These are phyloP conservation scores for Gonioctena quinquepunctata DNA, from an alignment of 1,140 invertebrate genomes.

Conservation along the genomic window DNA sequence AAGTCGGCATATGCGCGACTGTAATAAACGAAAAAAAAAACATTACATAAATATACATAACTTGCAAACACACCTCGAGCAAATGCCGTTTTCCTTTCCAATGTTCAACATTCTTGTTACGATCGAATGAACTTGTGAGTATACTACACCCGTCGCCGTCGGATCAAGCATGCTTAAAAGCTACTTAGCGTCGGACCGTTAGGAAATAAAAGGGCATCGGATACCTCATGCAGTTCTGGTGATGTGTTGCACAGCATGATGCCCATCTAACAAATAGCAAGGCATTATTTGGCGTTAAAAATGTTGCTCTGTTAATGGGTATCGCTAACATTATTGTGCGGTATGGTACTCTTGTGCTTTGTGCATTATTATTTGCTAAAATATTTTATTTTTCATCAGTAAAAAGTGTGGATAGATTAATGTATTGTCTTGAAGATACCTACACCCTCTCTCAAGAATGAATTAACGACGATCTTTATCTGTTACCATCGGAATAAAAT, in stretches of 20 bases:
- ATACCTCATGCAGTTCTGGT: conserved; percentile 29
- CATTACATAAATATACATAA: neutral
- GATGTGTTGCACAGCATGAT: conserved; percentile 34
- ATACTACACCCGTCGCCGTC: neutral
- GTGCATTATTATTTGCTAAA: too few relatives aligned
- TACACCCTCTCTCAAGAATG: too few relatives aligned
- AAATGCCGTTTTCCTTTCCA: neutral
- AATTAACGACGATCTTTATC: too few relatives aligned
- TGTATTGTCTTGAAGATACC: too few relatives aligned
- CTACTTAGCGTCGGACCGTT: conserved; percentile 11
- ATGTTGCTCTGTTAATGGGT: neutral
- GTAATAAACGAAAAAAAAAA: too few relatives aligned
- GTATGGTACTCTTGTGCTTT: too few relatives aligned
- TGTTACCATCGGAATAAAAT: too few relatives aligned
- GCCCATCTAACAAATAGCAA: neutral
- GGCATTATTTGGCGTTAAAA: conserved; percentile 1
- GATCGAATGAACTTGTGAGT: neutral
- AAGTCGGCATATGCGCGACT: too few relatives aligned
- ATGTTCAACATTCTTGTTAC: neutral
- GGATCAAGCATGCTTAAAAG: conserved; percentile 1
- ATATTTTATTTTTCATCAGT: too few relatives aligned
- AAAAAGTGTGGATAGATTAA: too few relatives aligned
- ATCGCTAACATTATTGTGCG: too few relatives aligned
- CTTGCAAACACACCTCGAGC: neutral
- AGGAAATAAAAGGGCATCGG: conserved; percentile 16